These are phyloP conservation scores for Rhipidura dahli DNA, from an alignment of 2,113 vertebrate species.

Conservation along the genomic window DNA sequence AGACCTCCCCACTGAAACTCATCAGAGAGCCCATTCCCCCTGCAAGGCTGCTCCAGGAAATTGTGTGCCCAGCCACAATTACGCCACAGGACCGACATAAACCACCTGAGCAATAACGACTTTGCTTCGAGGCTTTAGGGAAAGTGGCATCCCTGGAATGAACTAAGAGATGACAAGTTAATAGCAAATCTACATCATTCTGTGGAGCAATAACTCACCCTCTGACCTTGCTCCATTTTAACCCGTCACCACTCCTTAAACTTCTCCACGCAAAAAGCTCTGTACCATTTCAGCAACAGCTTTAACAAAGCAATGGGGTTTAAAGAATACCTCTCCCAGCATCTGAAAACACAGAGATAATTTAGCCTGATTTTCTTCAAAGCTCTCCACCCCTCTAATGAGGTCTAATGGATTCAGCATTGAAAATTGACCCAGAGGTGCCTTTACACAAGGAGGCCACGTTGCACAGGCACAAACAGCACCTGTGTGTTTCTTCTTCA, in stretches of 20 bases:
- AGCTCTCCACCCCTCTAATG: background rate
- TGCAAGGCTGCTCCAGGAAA: background rate
- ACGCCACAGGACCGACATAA: fast-evolving
- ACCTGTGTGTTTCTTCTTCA: background rate
- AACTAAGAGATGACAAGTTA: background rate
- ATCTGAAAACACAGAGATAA: background rate
- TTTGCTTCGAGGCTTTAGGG: background rate
- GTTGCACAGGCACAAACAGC: background rate
- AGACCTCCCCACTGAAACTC: background rate
- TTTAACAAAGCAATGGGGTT: background rate
- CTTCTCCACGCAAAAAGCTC: background rate
- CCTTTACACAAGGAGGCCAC: background rate
- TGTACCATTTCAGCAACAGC: background rate
- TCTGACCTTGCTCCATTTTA: background rate
- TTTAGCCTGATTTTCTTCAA: slow-evolving; percentile 1
- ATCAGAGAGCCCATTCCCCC: background rate
- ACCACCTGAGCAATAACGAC: background rate
- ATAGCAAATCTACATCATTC: background rate
- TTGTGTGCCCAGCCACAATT: fast-evolving
- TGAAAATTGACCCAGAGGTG: slow-evolving; percentile 2
- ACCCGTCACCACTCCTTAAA: background rate
- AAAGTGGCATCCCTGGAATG: background rate
- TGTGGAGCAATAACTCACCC: background rate
- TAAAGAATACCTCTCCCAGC: background rate
- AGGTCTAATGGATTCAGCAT: background rate